Conservation (phyloP, 2,113 vertebrate species). For the Erythrocebus patas region DNA sequence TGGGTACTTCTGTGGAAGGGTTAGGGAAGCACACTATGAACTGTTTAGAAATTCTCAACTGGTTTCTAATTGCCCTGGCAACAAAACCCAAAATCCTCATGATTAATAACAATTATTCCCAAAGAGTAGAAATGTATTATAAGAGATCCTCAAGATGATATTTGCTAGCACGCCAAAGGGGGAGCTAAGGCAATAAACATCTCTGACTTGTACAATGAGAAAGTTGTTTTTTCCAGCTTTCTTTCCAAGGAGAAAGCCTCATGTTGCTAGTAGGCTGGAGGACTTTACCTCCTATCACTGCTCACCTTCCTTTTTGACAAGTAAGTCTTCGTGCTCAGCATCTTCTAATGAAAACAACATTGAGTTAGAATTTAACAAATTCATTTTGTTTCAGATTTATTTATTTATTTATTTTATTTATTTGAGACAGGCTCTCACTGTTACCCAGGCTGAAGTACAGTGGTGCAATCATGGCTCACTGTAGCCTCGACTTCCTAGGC, state of each 20-base stretch:
- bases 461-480: too few species aligned
- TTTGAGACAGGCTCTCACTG: too few species aligned
- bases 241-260: neutral
- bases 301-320: neutral
- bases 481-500: too few species aligned
- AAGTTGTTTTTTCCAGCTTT: neutral
- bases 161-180: neutral
- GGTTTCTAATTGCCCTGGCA: neutral
- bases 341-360: neutral
- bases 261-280: too few species aligned
- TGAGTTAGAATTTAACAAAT: neutral
- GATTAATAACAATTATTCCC: neutral
- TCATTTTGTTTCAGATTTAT: neutral
- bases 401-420: too few species aligned
- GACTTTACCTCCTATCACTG: neutral
- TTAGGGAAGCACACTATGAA: neutral
- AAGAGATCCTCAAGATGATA: neutral
- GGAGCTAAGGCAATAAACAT: neutral
- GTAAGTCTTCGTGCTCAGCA: neutral
- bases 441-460: too few species aligned
- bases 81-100: neutral
- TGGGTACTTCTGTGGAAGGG: neutral
- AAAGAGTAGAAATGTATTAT: neutral
- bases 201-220: neutral
- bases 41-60: neutral